Base-by-base conservation (phyloP, 2,113 vertebrate species). In the Murina feae region DNA sequence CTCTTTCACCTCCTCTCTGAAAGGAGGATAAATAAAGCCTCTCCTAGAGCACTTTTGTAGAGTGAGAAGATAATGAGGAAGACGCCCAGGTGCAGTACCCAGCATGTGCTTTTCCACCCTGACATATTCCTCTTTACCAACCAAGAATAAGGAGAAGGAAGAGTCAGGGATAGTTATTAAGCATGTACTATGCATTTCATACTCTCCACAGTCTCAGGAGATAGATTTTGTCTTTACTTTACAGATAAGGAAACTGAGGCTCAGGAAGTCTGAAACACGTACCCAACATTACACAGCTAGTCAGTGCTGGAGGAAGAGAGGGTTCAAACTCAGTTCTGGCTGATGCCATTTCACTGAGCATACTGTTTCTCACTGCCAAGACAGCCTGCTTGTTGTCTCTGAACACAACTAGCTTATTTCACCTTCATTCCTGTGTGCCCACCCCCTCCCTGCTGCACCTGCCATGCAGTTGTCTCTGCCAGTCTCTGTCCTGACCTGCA, bases 391-490 rank as follows among this genome's bases (percentile, higher is more conserved):
- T 71, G 66, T 84, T 37, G 80, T 82, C 86, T 85, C 37, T 72
- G 39, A 74, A 65, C 71, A 84, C 55, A 78, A 3, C 18, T 28
- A 65, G 68, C 72, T 68, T 51, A 39, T 69, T 96, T 93, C 69
- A 74, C 76, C 89, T 63, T 90, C 42, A 69, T 39, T 16, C 25
- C 37, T 49, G 0, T n/a, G 2, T 78, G 58, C 68, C 81, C 76
- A 72, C 18, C 55, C 76, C 25, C 74, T 44, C 84, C 32, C 58
- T 14, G 20, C 42, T 5, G 16, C 89, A 91, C 80, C 95, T 97
- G 95, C 66, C 12, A 12, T 2, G 32, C 93, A 96, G 92, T 90
- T 96, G 97, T 92, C 96, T 75, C 96, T 96, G 96, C 87, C 96
- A 90, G 32, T 94, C 93, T 95, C 76, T 69, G 23, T 39, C 85